Base-by-base conservation (phyloP, 2,888 invertebrate species). In the Hedya salicella region DNA sequence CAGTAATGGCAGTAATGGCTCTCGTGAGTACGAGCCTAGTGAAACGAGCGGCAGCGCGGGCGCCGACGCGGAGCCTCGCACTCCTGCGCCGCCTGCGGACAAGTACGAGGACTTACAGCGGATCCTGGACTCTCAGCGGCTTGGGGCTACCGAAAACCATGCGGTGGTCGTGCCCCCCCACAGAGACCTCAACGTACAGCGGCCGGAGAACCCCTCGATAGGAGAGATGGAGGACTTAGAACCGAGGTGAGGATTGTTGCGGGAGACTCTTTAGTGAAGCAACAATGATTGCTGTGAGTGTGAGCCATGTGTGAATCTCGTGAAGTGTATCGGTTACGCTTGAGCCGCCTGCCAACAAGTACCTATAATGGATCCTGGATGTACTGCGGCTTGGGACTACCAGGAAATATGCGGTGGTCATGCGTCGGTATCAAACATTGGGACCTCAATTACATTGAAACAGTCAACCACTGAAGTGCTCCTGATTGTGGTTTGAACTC, bases 181-280 rank as follows among this genome's bases (percentile, higher is more conserved):
- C 67, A 88, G 91, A 52, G 93, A 94, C 72, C 90, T 94, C 49
- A 94, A 94, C 68, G 84, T 93, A 17, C 71, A 89, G 67, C 83
- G 92, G 61, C 88, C 91, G 1, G 93, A 94, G 69, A 96, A 96
- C 83, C 96, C 96, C 0, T 95, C 95, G 3, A 91, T 97, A 67
- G 95, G 94, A 0, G 95, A 96, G 75, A 86, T 96, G 84, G 94
- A 95, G 78, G 94, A 93, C 49, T 78, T 94, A 68, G 93, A 92
- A 73, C 87, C 92, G 11, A 93, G 93, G 95, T 95, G 75, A 88
- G 90, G 6, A 17, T 44, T 32, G 17, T 25, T 25, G 4, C 4
- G 0, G 25, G 25, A 25, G 25, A 25, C 6, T 1, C 25, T 25
- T 6, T 25, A 25, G 25, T 25, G 6, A 25, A 25, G 6, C 25